These are phyloP conservation scores for Leptopilina drosophilae DNA, from an alignment of 2,888 invertebrate genomes.

Conservation along the genomic window DNA sequence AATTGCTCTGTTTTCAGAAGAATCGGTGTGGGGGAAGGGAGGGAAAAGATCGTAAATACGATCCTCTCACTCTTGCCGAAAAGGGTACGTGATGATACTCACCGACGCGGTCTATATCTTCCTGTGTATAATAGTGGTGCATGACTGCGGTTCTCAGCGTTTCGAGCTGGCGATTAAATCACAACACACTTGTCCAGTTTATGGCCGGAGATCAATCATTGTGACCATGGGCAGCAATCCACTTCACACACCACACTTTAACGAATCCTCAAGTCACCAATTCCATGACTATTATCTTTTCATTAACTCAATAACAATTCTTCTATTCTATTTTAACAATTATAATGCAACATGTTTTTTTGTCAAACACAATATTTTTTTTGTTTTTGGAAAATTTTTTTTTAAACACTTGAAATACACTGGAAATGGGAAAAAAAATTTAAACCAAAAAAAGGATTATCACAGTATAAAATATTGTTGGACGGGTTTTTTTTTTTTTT, in stretches of 20 bases:
- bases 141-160: constrained; percentile 56
- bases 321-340: too few relatives aligned
- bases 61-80: neutral
- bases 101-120: constrained; percentile 72
- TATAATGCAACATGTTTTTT: too few relatives aligned
- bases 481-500: too few relatives aligned
- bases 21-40: neutral
- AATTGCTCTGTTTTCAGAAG: constrained; percentile 17
- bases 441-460: too few relatives aligned
- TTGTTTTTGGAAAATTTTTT: too few relatives aligned
- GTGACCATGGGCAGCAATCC: constrained; percentile 63
- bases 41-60: constrained; percentile 20
- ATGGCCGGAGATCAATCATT: constrained; percentile 65
- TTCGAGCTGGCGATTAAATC: constrained; percentile 66
- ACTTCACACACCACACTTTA: constrained; percentile 58
- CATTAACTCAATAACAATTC: too few relatives aligned
- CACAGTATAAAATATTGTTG: too few relatives aligned
- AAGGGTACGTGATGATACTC: constrained; percentile 56
- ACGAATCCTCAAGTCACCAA: constrained; percentile 60
- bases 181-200: constrained; percentile 62
- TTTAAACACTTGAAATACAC: too few relatives aligned
- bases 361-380: too few relatives aligned
- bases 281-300: neutral
- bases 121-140: constrained; percentile 72
- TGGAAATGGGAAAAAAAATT: too few relatives aligned